Evolutionary conservation across 2,797 vertebrate species (phyloP), one percentile per base, ranked within the genome.

Genomic region (Enteromius viviparus): DNA sequence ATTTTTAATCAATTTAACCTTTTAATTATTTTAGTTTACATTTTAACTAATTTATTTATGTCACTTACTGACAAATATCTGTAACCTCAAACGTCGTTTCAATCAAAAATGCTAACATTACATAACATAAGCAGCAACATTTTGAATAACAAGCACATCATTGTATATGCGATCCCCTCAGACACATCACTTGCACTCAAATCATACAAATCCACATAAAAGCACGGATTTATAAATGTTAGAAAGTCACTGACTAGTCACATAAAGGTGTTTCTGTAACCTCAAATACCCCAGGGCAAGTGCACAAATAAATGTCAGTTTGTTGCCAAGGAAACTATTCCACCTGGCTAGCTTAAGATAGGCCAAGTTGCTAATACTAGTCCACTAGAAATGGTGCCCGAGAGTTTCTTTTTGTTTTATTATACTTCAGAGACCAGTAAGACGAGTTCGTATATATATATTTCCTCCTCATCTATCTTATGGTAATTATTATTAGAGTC

Each of bases 321-420:
- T 76, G 80, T 84, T 87, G 80, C 74, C 80, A 84, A 47, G 82
- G 75, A 69, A 86, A 87, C 82, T 37, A 32, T 37, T 82, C 62
- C 34, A 78, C 64, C 70, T 55, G 49, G 45, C 55, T 82, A 32
- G 65, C 15, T 72, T 26, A 26, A 42, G 23, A 74, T 26, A 11
- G 23, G 19, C 42, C 40, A 34, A 83, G 76, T 49, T 14, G 55
- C 60, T 11, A 58, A 6, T 69, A 19, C 3, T 75, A 14, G 32
- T 42, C 29, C 29, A 19, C 11, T 65, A 19, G 6, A 37, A 65
- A 64, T 76, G 45, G 53, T 69, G 72, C 55, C 34, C 7, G 29
- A 53, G 17, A 8, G 23, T 60, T 3, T 69, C 65, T 76, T 53
- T 80, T 58, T 80, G 40, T 37, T 40, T 80, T 53, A 40, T 64